A percentile compares a stretch with the other conserved stretches of the same genome.
phyloP scores from a whole-genome alignment of 1,140 invertebrate species.

The Danaus melanippus region DNA sequence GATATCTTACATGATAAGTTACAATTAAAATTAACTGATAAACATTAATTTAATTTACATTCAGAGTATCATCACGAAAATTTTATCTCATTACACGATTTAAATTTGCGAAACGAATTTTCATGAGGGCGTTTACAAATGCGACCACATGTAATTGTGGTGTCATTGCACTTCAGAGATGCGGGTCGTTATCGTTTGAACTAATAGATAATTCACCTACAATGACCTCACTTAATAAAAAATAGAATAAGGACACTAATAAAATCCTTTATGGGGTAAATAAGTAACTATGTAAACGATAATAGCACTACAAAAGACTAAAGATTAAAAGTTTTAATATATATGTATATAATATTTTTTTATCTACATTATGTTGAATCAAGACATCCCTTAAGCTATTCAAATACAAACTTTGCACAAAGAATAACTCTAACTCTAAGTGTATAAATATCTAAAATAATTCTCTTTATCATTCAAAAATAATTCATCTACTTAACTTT shows the following conservation, averaged over 20 bases:
- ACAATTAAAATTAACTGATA: too few species aligned
- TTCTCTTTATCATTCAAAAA: slow-evolving; percentile 70
- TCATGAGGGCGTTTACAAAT: slow-evolving; percentile 32
- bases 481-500: slow-evolving; percentile 71
- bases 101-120: slow-evolving; percentile 8
- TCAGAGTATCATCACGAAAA: background rate
- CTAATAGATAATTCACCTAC: slow-evolving; percentile 36
- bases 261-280: too few species aligned
- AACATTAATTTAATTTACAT: slow-evolving; percentile 2
- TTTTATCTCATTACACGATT: too few species aligned
- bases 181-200: slow-evolving; percentile 42
- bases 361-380: background rate
- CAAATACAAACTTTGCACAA: slow-evolving; percentile 15
- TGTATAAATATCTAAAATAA: slow-evolving; percentile 66
- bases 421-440: slow-evolving; percentile 37
- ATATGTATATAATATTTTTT: too few species aligned
- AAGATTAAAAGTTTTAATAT: too few species aligned
- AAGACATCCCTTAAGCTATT: slow-evolving; percentile 9
- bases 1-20: too few species aligned
- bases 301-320: too few species aligned
- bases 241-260: too few species aligned
- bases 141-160: slow-evolving; percentile 36
- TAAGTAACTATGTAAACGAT: too few species aligned
- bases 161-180: slow-evolving; percentile 38
- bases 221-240: slow-evolving; percentile 18